A percentile compares a stretch with the other conserved stretches of the same genome.
phyloP scores from a whole-genome alignment of 2,113 vertebrate species.

The Callaeas wilsoni region DNA sequence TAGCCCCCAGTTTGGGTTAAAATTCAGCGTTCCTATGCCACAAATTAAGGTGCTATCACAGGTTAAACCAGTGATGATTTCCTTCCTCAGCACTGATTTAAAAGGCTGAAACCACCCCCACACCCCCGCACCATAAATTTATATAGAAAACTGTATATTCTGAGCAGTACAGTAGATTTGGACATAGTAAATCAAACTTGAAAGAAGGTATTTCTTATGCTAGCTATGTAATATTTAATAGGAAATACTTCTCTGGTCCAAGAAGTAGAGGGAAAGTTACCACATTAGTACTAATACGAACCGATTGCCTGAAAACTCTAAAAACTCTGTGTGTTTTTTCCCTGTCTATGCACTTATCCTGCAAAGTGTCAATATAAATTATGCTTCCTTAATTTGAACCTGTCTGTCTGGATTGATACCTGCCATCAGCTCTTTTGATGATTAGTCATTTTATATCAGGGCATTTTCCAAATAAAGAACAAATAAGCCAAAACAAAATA shows the following conservation, averaged over 20 bases:
- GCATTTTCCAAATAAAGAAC: not conserved
- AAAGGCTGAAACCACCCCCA: not conserved
- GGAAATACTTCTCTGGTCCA: not conserved
- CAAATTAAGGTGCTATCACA: not conserved
- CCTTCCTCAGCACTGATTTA: not conserved
- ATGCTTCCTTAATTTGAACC: accelerated
- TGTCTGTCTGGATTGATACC: not conserved
- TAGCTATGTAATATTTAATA: not conserved
- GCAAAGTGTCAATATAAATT: not conserved
- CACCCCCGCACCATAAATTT: accelerated
- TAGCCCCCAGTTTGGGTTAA: not conserved
- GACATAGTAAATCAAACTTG: not conserved
- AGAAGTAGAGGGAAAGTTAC: not conserved
- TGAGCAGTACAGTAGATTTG: not conserved
- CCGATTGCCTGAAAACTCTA: not conserved
- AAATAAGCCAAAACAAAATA: not conserved
- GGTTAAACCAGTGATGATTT: not conserved
- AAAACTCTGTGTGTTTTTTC: not conserved
- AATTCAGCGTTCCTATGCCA: not conserved
- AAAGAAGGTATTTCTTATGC: not conserved
- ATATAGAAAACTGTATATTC: not conserved
- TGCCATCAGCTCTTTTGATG: not conserved
- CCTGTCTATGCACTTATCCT: not conserved
- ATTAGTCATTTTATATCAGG: not conserved
- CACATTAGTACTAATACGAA: not conserved